phyloP scores from a whole-genome alignment of 2,797 vertebrate species.

The Melanotaenia pygmaea region DNA sequence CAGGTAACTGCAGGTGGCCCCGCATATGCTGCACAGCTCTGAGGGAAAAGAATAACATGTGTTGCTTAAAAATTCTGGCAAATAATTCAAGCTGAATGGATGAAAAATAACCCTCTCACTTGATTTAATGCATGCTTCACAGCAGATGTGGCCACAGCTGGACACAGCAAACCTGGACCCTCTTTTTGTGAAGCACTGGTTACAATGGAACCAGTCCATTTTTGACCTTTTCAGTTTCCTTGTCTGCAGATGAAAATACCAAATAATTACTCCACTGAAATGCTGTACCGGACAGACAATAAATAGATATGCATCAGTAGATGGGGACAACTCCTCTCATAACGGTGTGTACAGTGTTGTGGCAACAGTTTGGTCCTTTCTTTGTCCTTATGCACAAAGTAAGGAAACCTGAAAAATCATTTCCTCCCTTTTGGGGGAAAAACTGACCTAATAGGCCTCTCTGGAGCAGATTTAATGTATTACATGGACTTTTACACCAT shows the following conservation, averaged over 20 bases:
- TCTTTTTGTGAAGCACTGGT: constrained; percentile 83
- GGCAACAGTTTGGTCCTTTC: background rate
- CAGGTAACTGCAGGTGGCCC: constrained; percentile 84
- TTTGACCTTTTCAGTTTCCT: background rate
- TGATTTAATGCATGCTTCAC: constrained; percentile 83
- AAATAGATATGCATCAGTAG: background rate
- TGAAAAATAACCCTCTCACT: constrained; percentile 68
- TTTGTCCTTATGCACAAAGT: background rate
- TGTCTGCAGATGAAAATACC: constrained; percentile 13
- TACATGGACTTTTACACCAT: background rate
- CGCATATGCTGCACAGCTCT: constrained; percentile 88
- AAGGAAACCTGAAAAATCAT: background rate
- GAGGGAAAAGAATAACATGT: background rate
- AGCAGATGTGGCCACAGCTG: constrained; percentile 90
- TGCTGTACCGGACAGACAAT: too few species aligned
- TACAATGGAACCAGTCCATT: constrained; percentile 95
- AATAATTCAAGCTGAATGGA: background rate
- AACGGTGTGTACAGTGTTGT: background rate
- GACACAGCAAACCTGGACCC: constrained; percentile 83
- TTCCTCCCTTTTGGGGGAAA: background rate
- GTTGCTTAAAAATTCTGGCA: constrained; percentile 15
- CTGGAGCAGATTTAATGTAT: background rate
- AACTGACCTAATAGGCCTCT: background rate
- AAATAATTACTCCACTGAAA: background rate
- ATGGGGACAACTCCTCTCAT: background rate